Conservation (phyloP, 1,140 invertebrate species). For the Monochamus saltuarius region DNA sequence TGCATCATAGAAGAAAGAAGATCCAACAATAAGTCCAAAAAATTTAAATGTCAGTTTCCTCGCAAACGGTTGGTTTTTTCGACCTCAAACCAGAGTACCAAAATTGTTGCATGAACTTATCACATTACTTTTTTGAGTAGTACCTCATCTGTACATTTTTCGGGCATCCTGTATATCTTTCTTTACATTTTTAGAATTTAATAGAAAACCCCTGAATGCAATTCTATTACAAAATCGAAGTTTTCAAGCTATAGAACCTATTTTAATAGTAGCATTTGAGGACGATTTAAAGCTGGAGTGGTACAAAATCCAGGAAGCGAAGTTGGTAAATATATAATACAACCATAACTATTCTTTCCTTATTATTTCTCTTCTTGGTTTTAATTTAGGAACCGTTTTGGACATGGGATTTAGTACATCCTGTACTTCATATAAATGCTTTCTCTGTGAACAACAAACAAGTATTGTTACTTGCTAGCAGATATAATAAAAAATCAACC, state of each 20-base stretch:
- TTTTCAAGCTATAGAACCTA: conserved; percentile 2
- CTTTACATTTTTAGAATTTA: too few relatives aligned
- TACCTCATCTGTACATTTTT: not conserved
- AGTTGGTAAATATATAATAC: too few relatives aligned
- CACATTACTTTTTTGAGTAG: too few relatives aligned
- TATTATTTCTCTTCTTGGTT: not conserved
- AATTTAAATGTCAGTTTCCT: too few relatives aligned
- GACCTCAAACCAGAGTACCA: too few relatives aligned
- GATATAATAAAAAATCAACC: not conserved
- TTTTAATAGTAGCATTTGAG: conserved; percentile 12
- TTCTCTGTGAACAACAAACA: conserved; percentile 23
- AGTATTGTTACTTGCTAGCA: conserved; percentile 23
- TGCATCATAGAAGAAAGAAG: too few relatives aligned
- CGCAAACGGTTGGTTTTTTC: too few relatives aligned
- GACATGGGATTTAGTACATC: conserved; percentile 25
- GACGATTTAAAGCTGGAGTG: not conserved
- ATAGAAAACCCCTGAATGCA: conserved; percentile 12
- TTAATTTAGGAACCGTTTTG: conserved; percentile 28
- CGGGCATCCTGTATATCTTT: conserved; percentile 14
- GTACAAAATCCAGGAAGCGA: not conserved
- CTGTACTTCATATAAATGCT: conserved; percentile 26
- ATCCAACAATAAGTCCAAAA: too few relatives aligned
- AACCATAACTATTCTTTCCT: too few relatives aligned
- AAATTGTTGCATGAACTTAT: too few relatives aligned
- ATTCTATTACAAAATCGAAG: conserved; percentile 13